Evolutionary conservation across 2,888 invertebrate species (phyloP), one percentile per base, ranked within the genome.

Genomic region (Torymus aiolomorphi): DNA sequence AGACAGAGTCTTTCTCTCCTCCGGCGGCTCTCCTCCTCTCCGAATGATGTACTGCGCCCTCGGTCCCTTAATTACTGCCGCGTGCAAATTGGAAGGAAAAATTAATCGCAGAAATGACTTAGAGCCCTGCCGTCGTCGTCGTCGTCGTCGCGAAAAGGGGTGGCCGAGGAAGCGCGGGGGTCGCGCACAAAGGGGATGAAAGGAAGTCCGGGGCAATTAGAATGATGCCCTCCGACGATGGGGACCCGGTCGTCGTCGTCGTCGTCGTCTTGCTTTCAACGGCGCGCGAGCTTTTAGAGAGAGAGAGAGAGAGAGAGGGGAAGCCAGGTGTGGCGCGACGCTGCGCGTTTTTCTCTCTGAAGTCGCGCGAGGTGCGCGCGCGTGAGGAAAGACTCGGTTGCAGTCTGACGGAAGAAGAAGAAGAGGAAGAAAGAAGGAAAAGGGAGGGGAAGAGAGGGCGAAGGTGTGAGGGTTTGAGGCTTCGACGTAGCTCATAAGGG

Each of bases 21-120:
- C 78, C 66, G 13, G 70, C 65, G 52, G 61, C 62, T 62, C 80
- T 78, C 65, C 42, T 42, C 42, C 82, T 81, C 80, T 67, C 75
- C 70, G 86, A 86, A 86, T 87, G 88, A 88, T 88, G 88, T 87
- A 88, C 87, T 86, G 87, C 86, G 86, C 86, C 84, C 83, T 82
- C 86, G 85, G 87, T 86, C 88, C 89, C 90, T 90, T 90, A 90
- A 90, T 90, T 90, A 90, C 90, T 89, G 89, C 89, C 90, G 89
- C 90, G 90, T 90, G 90, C 90, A 90, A 90, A 90, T 90, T 90
- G 90, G 90, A 89, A 90, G 90, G 90, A 90, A 90, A 90, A 90
- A 90, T 90, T 90, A 90, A 90, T 90, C 90, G 90, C 89, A 90
- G 90, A 90, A 90, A 90, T 90, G 90, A 90, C 90, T 90, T 89